A percentile compares a stretch with the other conserved stretches of the same genome.
Evolutionary conservation across 2,113 vertebrate genomes (phyloP).

Genomic region (Salvator merianae): DNA sequence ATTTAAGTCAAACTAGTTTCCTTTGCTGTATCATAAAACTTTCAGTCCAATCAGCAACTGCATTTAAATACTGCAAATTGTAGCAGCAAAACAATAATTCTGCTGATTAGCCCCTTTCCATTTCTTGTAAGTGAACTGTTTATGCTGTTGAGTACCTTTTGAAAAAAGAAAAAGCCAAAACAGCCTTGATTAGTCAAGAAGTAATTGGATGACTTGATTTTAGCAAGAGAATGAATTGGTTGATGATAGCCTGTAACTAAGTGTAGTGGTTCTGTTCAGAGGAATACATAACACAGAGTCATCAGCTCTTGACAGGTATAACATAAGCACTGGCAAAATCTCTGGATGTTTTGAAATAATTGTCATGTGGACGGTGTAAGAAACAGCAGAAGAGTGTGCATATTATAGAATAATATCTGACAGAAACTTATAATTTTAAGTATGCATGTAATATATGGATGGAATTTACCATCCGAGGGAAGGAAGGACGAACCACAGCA

Average conservation of each 20-base stretch:
- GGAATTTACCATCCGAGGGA: neutral
- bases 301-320: slow-evolving; percentile 85
- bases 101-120: slow-evolving; percentile 99
- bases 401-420: slow-evolving; percentile 48
- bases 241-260: slow-evolving; percentile 97
- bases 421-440: slow-evolving; percentile 15
- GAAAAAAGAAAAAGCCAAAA: slow-evolving; percentile 99
- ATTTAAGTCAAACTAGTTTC: slow-evolving; percentile 80
- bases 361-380: slow-evolving; percentile 63
- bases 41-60: slow-evolving; percentile 98
- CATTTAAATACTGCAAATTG: slow-evolving; percentile 99
- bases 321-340: slow-evolving; percentile 76
- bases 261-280: slow-evolving; percentile 90
- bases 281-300: slow-evolving; percentile 87
- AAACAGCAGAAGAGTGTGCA: slow-evolving; percentile 53
- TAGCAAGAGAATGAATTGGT: slow-evolving; percentile 94
- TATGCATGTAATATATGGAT: neutral
- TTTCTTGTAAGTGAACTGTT: slow-evolving; percentile 99
- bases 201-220: slow-evolving; percentile 99
- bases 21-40: slow-evolving; percentile 88
- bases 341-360: slow-evolving; percentile 62
- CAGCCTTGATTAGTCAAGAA: slow-evolving; percentile 99
- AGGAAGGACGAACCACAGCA: neutral
- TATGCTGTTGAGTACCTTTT: slow-evolving; percentile 99
- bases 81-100: slow-evolving; percentile 99